Evolutionary conservation across 1,140 invertebrate species (phyloP).

Genomic region (Caenorhabditis tropicalis): DNA sequence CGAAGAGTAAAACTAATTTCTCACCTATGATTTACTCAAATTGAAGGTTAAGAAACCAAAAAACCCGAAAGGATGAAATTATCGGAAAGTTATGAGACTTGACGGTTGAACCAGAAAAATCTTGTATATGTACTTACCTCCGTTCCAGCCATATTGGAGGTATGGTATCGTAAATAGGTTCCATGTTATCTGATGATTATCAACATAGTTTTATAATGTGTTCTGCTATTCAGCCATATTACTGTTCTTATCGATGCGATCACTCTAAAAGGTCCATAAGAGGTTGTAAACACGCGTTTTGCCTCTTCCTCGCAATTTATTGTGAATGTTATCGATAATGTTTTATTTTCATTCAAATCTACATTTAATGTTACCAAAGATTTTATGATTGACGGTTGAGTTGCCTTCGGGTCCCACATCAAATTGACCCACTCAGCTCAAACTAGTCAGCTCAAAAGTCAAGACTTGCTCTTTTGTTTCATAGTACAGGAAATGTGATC

Average conservation of each 20-base stretch:
- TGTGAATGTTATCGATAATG: not conserved
- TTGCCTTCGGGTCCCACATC: not conserved
- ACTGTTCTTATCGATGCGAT: not conserved
- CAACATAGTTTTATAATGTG: not conserved
- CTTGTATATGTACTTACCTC: not conserved
- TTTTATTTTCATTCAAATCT: not conserved
- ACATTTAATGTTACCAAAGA: not conserved
- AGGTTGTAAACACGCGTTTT: not conserved
- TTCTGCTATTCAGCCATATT: not conserved
- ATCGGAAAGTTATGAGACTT: too few relatives aligned
- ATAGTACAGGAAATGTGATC: constrained; percentile 23
- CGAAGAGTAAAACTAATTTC: not conserved
- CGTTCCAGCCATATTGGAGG: not conserved
- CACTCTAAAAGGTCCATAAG: not conserved
- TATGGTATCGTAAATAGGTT: not conserved
- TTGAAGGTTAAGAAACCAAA: not conserved
- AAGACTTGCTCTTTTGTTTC: not conserved
- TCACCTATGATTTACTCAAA: not conserved
- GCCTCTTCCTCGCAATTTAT: not conserved
- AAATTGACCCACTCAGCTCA: too few relatives aligned
- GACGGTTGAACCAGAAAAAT: not conserved
- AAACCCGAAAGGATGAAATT: too few relatives aligned
- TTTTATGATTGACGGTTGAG: not conserved
- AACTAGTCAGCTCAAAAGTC: not conserved
- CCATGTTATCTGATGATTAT: not conserved